Evolutionary conservation across 2,797 vertebrate genomes (phyloP), one percentile per base, ranked within the genome.

Genomic region (Falco berigora): DNA sequence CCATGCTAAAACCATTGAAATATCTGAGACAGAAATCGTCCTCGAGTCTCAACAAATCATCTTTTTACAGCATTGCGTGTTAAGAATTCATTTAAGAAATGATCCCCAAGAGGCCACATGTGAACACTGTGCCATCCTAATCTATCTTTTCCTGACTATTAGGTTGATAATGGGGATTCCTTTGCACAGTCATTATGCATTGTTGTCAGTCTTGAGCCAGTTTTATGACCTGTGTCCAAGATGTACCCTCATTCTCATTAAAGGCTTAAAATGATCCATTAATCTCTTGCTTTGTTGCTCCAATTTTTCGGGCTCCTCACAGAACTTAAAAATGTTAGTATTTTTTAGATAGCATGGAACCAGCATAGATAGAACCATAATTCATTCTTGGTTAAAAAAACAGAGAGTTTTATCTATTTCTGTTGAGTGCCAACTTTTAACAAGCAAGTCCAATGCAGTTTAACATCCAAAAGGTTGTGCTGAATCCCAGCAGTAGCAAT

Each of bases 131-230:
- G 61, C 91, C 81, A 78, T 90, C 93, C 86, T 95, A 96, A 97
- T 97, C 90, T 93, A 93, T 97, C 95, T 97, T 97, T 97, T 97
- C 95, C 94, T 92, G 95, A 94, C 96, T 97, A 92, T 97, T 97
- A 97, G 77, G 88, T 77, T 95, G 96, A 96, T 97, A 97, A 97
- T 97, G 95, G 93, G 68, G 88, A 78, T 95, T 93, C 76, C 53
- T 94, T 86, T 83, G 38, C 72, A 87, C 80, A 95, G 95, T 94
- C 95, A 96, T 97, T 97, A 97, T 87, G 82, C 79, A 96, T 84
- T 93, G 92, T 97, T 97, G 93, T 96, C 95, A 95, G 88, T 93
- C 96, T 97, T 97, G 92, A 96, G 93, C 95, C 96, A 96, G 79
- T 96, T 97, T 97, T 97, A 97, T 92, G 97, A 96, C 92, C 96